These are phyloP conservation scores for Phacellophora camtschatica DNA, from an alignment of 30 jellyfish, hydroid and myxozoan genomes.

Conservation along the genomic window DNA sequence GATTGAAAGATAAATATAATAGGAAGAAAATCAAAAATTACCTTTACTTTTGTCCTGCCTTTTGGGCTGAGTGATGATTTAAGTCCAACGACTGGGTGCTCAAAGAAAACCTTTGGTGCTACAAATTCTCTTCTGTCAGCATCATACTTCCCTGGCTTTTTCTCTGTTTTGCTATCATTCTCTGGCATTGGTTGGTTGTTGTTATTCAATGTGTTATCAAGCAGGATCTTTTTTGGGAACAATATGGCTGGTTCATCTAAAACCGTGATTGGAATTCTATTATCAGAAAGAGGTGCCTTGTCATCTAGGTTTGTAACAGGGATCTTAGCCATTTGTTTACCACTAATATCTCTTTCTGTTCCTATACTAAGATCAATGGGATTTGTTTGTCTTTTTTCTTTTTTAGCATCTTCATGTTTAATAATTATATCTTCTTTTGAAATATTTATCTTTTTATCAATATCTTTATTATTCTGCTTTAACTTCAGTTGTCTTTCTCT, in stretches of 20 bases:
- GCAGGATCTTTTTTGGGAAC: neutral
- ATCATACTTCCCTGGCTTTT: constrained; percentile 53
- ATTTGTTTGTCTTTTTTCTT: neutral
- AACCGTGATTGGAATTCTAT: constrained; percentile 30
- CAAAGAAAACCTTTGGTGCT: constrained; percentile 51
- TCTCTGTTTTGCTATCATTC: neutral
- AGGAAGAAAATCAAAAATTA: too few relatives aligned
- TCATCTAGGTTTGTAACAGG: constrained; percentile 62
- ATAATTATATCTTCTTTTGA: too few relatives aligned
- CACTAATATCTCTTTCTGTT: neutral
- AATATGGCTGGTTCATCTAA: constrained; percentile 24
- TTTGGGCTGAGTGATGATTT: constrained; percentile 42
- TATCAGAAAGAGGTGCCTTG: neutral
- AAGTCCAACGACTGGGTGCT: constrained; percentile 50
- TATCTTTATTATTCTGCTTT: neutral
- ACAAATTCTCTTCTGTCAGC: constrained; percentile 47
- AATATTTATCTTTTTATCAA: neutral
- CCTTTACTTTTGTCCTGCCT: constrained; percentile 11
- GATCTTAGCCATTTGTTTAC: neutral
- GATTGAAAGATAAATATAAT: too few relatives aligned
- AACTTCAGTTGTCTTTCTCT: constrained; percentile 23
- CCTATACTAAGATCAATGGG: neutral
- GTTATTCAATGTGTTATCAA: neutral
- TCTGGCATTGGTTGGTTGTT: neutral
- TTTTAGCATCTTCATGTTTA: neutral